A percentile compares a stretch with the other conserved stretches of the same genome.
These are phyloP conservation scores for Leptopilina myrica DNA, from an alignment of 2,888 invertebrate genomes.

Conservation along the genomic window DNA sequence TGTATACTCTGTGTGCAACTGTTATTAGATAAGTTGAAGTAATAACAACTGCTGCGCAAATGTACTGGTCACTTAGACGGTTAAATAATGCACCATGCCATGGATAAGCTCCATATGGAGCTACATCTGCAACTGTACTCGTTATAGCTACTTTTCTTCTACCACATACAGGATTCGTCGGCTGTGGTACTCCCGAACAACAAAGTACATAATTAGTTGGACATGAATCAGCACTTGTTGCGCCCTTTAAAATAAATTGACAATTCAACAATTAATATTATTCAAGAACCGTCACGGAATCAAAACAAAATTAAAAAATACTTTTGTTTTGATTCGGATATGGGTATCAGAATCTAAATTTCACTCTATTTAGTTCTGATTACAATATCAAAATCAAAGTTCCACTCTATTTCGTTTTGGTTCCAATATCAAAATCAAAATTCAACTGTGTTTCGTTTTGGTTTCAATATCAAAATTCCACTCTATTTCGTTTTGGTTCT, in stretches of 20 bases:
- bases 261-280: too few species aligned
- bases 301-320: too few species aligned
- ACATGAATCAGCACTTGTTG: not conserved
- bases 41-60: constrained; percentile 73
- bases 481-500: too few species aligned
- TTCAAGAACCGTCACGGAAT: too few species aligned
- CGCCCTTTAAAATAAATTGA: not conserved
- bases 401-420: too few species aligned
- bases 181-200: constrained; percentile 2
- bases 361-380: too few species aligned
- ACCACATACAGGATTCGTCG: constrained; percentile 6
- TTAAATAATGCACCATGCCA: constrained; percentile 69
- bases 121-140: constrained; percentile 57
- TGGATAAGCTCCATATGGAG: constrained; percentile 69
- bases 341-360: too few species aligned
- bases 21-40: constrained; percentile 76
- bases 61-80: constrained; percentile 54
- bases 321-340: too few species aligned
- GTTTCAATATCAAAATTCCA: too few species aligned
- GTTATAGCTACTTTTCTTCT: not conserved
- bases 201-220: constrained; percentile 4
- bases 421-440: too few species aligned
- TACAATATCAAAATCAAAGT: too few species aligned
- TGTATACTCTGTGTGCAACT: constrained; percentile 77
- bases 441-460: too few species aligned